Evolutionary conservation across 2,888 invertebrate genomes (phyloP).

Genomic region (Macaria notata): DNA sequence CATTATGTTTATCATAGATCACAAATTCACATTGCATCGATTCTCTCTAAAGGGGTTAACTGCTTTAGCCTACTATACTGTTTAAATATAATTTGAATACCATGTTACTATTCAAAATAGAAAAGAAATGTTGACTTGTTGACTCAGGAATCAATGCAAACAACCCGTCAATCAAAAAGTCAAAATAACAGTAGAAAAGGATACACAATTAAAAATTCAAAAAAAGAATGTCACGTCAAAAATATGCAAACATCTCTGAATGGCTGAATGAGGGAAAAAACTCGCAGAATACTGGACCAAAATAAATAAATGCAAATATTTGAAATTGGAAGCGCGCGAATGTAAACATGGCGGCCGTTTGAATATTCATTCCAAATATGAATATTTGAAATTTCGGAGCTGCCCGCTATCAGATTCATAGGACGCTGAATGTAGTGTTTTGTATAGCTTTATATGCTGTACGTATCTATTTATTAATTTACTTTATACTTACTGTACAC

Average conservation of each 20-base stretch:
- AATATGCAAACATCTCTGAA: conserved; percentile 43
- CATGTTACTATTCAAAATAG: conserved; percentile 10
- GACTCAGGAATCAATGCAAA: conserved; percentile 28
- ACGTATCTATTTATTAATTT: too few relatives aligned
- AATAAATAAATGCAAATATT: conserved; percentile 82
- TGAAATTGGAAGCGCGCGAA: conserved; percentile 79
- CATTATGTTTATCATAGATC: too few relatives aligned
- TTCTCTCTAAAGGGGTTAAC: too few relatives aligned
- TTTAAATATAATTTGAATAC: too few relatives aligned
- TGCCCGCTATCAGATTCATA: conserved; percentile 73
- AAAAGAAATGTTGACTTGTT: conserved; percentile 10
- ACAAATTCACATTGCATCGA: too few relatives aligned
- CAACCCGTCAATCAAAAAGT: conserved; percentile 52
- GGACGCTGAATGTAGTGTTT: conserved; percentile 36
- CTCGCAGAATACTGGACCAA: conserved; percentile 56
- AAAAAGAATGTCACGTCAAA: conserved; percentile 20
- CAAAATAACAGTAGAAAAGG: conserved; percentile 31
- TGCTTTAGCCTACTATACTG: too few relatives aligned
- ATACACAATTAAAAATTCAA: conserved; percentile 21
- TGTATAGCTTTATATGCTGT: background rate
- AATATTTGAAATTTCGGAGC: conserved; percentile 61
- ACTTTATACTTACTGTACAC: too few relatives aligned
- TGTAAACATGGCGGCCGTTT: conserved; percentile 76
- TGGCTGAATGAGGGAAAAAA: conserved; percentile 48
- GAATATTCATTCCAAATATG: conserved; percentile 81